Base-by-base conservation (phyloP, 1,140 invertebrate species). In the Choristoneura fumiferana region DNA sequence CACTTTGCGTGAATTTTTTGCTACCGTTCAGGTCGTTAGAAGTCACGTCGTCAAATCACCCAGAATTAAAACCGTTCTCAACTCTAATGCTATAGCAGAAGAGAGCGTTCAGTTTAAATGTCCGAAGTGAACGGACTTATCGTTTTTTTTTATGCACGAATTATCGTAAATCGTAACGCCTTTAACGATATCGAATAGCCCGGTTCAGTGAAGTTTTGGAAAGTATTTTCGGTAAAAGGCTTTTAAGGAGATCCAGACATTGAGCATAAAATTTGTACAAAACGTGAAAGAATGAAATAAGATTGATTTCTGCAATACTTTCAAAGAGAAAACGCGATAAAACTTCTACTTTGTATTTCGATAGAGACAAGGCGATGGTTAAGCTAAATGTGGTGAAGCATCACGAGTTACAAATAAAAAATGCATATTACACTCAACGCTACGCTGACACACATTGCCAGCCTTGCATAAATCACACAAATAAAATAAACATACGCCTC, bases 81-180 rank as follows among this genome's bases (percentile, higher is more conserved):
- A 22, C 40, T 22, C n/a, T 22, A 29, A 22, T 0, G 2, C n/a
- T 9, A 45, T 18, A 45, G 10, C 5, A 29, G 18, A 18, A 45
- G 40, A 45, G 40, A 13, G 15, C 10, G n/a, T n/a, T 45, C 18
- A 15, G 10, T 18, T 12, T 2, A 17, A 13, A 6, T 8, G 12
- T 17, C 8, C 13, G 13, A 40, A 40, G 38, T 40, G 38, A 40
- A 15, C 10, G 17, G 40, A 45, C 40, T 17, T n/a, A 22, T 45
- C 40, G 40, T 29, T 45, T 17, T 10, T 40, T 45, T 45, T 45
- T 45, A 45, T 45, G 40, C 40, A 45, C 40, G 40, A 45, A 45
- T 45, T 45, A 45, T 45, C 40, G 40, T 45, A 45, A 45, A 45
- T 22, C 40, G 40, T 45, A 45, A 45, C 40, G 40, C 39, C 39